Base-by-base conservation (phyloP, 2,797 vertebrate species). In the Nasua narica region DNA sequence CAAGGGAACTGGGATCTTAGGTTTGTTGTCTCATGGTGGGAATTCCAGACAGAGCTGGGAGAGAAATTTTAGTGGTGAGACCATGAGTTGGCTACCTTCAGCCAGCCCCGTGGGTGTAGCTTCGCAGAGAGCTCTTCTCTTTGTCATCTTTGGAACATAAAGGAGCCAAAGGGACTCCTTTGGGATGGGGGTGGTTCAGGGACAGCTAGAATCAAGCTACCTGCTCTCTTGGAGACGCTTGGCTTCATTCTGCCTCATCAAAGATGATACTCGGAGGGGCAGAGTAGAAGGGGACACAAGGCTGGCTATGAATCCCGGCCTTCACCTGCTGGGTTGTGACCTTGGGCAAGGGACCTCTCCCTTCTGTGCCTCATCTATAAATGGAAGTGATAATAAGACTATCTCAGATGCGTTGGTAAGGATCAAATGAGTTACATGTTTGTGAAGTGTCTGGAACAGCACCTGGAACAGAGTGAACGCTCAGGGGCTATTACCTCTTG, bases 391-490 rank as follows among this genome's bases (percentile, higher is more conserved):
- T 85, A 13, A 40, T 5, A 16, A 29, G 10, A 35, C 29, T 1
- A 7, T 1, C 69, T 21, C 11, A 0, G 19, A 13, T 25, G 13
- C 50, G 58, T 27, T 14, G 18, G n/a, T 25, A 5, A 11, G 89
- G 48, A n/a, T 67, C 25, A 4, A 11, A 25, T 5, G 46, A 48
- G 35, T 62, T 72, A 27, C 7, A 5, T 13, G 10, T 72, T 67
- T 14, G 60, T 40, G 29, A 13, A 15, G 48, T 25, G 32, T 35
- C n/a, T 32, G 12, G 54, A 87, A 37, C 13, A 46, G 32, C 0
- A 1, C 40, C 29, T 11, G 50, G 70, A 29, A 11, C 32, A 16
- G 13, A 13, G 60, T 29, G 11, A 25, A 7, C 0, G 0, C 56
- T 23, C 2, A 5, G 40, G 2, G 6, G 37, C 40, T 2, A 0